These are phyloP conservation scores for Euschistus heros DNA, from an alignment of 1,140 invertebrate species.

Conservation along the genomic window DNA sequence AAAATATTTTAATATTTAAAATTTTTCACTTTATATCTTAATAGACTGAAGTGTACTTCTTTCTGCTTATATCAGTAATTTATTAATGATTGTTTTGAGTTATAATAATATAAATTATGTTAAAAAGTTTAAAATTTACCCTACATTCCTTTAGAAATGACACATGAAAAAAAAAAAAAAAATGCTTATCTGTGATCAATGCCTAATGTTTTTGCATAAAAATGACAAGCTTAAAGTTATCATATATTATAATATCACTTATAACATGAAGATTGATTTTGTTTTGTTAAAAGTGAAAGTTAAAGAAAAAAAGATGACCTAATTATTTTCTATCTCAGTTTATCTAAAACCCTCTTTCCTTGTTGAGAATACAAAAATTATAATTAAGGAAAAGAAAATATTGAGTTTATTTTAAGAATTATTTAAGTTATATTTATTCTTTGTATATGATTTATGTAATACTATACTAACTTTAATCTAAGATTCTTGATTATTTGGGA, in stretches of 20 bases:
- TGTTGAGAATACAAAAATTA: not conserved
- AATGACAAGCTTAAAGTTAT: constrained; percentile 2
- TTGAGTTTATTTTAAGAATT: not conserved
- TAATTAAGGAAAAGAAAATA: not conserved
- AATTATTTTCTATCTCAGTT: not conserved
- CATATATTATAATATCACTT: constrained; percentile 3
- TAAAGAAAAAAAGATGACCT: not conserved
- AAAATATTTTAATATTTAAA: constrained; percentile 18
- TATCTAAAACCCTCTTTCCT: not conserved
- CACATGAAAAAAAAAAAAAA: constrained; percentile 2
- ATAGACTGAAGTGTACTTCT: constrained; percentile 24
- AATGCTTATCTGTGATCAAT: constrained; percentile 18
- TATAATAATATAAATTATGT: not conserved
- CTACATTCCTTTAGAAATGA: constrained; percentile 23
- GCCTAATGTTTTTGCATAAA: constrained; percentile 10
- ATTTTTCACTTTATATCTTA: constrained; percentile 17
- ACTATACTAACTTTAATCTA: constrained; percentile 12
- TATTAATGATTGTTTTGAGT: not conserved
- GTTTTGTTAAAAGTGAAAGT: not conserved
- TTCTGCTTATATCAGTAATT: constrained; percentile 13
- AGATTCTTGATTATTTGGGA: constrained; percentile 5
- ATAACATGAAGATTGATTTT: not conserved
- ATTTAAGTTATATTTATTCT: constrained; percentile 15
- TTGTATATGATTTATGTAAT: constrained; percentile 5
- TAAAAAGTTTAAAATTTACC: not conserved